Evolutionary conservation across 2,113 vertebrate genomes (phyloP).

Genomic region (Dipodomys stephensi): DNA sequence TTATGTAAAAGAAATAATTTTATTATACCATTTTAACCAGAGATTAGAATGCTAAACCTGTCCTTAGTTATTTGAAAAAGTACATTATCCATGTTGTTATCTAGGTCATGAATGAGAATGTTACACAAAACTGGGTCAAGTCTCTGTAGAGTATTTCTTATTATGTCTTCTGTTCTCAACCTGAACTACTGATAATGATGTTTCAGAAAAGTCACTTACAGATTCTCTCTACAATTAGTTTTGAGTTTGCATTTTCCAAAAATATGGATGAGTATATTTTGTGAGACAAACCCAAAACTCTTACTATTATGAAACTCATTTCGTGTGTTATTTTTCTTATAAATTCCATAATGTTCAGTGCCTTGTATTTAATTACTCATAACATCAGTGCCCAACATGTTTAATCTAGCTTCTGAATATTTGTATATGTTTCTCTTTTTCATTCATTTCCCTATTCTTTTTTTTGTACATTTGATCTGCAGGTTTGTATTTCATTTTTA

Average conservation of each 20-base stretch:
- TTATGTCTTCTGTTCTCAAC: constrained; percentile 56
- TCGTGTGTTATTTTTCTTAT: not conserved
- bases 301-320: not conserved
- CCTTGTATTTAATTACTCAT: too few relatives aligned
- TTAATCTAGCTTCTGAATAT: not conserved
- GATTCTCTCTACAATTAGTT: constrained; percentile 25
- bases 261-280: not conserved
- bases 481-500: not conserved
- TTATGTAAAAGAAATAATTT: not conserved
- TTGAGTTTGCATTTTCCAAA: constrained; percentile 17
- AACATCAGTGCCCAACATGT: not conserved
- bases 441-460: not conserved
- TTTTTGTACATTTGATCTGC: not conserved
- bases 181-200: constrained; percentile 55
- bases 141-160: constrained; percentile 64
- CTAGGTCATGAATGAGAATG: constrained; percentile 68
- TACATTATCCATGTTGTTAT: constrained; percentile 37
- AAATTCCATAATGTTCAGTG: not conserved
- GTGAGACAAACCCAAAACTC: not conserved
- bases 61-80: constrained; percentile 21
- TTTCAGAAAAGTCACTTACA: constrained; percentile 22
- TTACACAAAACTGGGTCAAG: constrained; percentile 57
- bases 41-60: not conserved
- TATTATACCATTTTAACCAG: not conserved
- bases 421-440: not conserved